Evolutionary conservation across 1,140 invertebrate genomes (phyloP).

Genomic region (Oryzaephilus surinamensis): DNA sequence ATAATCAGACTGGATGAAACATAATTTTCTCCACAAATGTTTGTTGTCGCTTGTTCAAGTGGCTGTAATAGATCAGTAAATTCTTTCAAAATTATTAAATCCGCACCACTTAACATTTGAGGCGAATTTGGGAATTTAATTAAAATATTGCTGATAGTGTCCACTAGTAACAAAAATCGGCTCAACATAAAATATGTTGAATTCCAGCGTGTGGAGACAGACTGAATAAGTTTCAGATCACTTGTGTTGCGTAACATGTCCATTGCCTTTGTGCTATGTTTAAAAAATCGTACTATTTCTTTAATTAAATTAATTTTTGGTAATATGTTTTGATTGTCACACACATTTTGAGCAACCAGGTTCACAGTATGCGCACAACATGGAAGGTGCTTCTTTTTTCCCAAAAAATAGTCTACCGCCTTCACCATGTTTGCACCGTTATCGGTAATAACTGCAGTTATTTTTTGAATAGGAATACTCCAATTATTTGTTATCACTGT

Average conservation of each 20-base stretch:
- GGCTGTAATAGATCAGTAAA: constrained; percentile 13
- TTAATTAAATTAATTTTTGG: not conserved
- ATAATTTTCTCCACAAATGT: constrained; percentile 7
- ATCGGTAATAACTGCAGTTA: not conserved
- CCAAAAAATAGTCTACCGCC: not conserved
- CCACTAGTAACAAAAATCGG: constrained; percentile 22
- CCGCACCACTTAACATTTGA: constrained; percentile 5
- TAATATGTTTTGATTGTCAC: constrained; percentile 1
- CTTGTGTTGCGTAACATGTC: not conserved
- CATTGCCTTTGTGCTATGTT: not conserved
- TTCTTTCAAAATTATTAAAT: constrained; percentile 14
- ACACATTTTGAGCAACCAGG: not conserved
- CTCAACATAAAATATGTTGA: constrained; percentile 24
- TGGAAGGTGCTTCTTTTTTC: not conserved
- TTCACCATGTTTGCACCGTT: not conserved
- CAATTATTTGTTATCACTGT: not conserved
- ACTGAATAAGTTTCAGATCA: constrained; percentile 17
- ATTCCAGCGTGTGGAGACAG: constrained; percentile 23
- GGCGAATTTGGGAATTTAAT: constrained; percentile 7
- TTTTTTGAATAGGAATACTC: not conserved
- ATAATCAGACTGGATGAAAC: constrained; percentile 5
- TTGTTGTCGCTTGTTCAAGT: constrained; percentile 3
- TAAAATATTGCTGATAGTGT: constrained; percentile 10
- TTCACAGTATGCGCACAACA: constrained; percentile 1
- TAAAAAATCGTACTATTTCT: not conserved